phyloP scores from a whole-genome alignment of 2,888 invertebrate genomes.

The Agrypnus murinus region DNA sequence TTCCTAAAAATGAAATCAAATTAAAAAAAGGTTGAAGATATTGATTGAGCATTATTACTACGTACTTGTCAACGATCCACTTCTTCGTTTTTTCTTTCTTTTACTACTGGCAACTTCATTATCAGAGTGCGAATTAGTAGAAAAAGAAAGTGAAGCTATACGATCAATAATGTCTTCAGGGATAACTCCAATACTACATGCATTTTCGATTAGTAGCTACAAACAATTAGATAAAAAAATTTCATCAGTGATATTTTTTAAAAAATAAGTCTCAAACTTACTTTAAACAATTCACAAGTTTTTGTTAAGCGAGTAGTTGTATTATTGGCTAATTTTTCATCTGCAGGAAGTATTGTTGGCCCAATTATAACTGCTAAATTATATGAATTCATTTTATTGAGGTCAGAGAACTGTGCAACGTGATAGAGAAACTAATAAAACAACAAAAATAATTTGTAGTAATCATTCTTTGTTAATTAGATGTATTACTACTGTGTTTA shows the following conservation, averaged over 20 bases:
- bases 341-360: constrained; percentile 89
- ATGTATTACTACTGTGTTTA: no score
- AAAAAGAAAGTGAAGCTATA: constrained; percentile 62
- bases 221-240: constrained; percentile 56
- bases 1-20: constrained; percentile 77
- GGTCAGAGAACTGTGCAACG: constrained; percentile 79
- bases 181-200: constrained; percentile 82
- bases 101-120: constrained; percentile 73
- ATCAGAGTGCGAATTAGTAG: constrained; percentile 69
- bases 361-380: constrained; percentile 91
- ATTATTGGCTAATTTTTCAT: constrained; percentile 73
- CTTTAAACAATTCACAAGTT: constrained; percentile 82
- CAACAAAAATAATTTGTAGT: constrained; percentile 9
- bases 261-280: constrained; percentile 62
- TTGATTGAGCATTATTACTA: no score
- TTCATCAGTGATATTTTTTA: constrained; percentile 27
- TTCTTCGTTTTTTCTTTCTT: constrained; percentile 85
- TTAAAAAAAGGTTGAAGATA: constrained; percentile 40
- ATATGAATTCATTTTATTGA: constrained; percentile 88
- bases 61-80: constrained; percentile 90
- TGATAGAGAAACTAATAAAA: constrained; percentile 78
- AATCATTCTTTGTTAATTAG: no score
- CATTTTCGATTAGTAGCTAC: constrained; percentile 85
- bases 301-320: constrained; percentile 79
- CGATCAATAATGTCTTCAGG: constrained; percentile 76